Evolutionary conservation across 2,113 vertebrate species (phyloP).

Genomic region (Erythrocercus mccallii): DNA sequence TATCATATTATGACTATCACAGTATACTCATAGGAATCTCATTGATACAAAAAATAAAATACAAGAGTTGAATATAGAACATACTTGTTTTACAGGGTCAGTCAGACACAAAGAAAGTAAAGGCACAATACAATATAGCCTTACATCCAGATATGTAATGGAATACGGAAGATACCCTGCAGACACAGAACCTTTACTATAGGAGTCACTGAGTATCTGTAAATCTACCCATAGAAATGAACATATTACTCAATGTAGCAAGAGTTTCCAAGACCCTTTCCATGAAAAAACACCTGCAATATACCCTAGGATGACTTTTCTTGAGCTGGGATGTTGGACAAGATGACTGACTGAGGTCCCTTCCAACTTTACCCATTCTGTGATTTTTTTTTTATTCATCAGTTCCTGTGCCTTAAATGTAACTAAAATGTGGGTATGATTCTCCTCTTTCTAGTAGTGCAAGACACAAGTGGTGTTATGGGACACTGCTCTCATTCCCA

Average conservation of each 20-base stretch:
- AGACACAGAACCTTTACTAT: neutral
- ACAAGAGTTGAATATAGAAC: accelerated
- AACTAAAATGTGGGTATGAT: neutral
- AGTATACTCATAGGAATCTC: neutral
- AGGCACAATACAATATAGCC: neutral
- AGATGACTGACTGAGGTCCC: neutral
- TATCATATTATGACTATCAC: neutral
- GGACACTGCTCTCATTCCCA: neutral
- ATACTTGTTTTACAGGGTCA: neutral
- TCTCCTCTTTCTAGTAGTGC: neutral
- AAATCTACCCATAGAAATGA: neutral
- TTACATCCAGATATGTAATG: neutral
- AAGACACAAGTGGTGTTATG: neutral
- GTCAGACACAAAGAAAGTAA: neutral
- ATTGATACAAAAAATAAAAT: neutral
- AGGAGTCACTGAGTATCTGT: neutral
- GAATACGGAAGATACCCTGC: neutral
- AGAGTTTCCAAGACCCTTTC: neutral
- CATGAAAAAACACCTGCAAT: neutral
- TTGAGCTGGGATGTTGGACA: neutral
- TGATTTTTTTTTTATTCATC: neutral
- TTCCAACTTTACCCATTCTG: neutral
- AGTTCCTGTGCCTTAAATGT: neutral
- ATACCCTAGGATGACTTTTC: neutral
- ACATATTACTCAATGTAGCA: neutral